Base-by-base conservation (phyloP, 2,113 vertebrate genomes). In the Turnix velox region DNA sequence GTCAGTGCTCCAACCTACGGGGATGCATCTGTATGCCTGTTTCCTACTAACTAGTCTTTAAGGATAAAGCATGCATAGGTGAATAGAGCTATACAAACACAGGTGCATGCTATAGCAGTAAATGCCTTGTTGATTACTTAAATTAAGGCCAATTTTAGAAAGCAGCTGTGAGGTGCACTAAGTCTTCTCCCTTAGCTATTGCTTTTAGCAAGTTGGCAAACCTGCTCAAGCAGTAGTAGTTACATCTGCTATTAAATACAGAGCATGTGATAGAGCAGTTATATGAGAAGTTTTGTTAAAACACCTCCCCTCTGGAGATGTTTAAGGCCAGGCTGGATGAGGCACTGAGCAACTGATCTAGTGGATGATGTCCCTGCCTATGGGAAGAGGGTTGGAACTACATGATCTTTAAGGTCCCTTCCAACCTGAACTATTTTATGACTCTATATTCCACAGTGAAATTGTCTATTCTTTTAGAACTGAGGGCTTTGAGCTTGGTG, bases 111-210 rank as follows among this genome's bases (percentile, higher is more conserved):
- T 58, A 8, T 84, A 94, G 80, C 18, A 76, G 13, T 80, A 80
- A 94, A 84, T 46, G 16, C n/a, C 76, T 84, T 67, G 55, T 65
- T 95, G 51, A 66, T 84, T 86, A 40, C 63, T 81, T 88, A 90
- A 94, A 95, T 80, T 76, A 93, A 90, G 67, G 63, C 39, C 27
- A 62, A 84, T 90, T 90, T 94, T n/a, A 71, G 55, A 37, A 51
- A 46, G 80, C 75, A 93, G 51, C 22, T 94, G 75, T 40, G 83
- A 74, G 27, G 20, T 73, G 48, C 17, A 20, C 10, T 73, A 39
- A 58, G 13, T 28, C 2, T 7, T 78, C 6, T 63, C 79, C 62
- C 61, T 87, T n/a, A 79, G 51, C 42, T 85, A 52, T 52, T 72
- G 45, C 79, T 91, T 79, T 71, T 35, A 90, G 58, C 10, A 87